phyloP scores from a whole-genome alignment of 2,888 invertebrate species.

The Nomada goodeniana region DNA sequence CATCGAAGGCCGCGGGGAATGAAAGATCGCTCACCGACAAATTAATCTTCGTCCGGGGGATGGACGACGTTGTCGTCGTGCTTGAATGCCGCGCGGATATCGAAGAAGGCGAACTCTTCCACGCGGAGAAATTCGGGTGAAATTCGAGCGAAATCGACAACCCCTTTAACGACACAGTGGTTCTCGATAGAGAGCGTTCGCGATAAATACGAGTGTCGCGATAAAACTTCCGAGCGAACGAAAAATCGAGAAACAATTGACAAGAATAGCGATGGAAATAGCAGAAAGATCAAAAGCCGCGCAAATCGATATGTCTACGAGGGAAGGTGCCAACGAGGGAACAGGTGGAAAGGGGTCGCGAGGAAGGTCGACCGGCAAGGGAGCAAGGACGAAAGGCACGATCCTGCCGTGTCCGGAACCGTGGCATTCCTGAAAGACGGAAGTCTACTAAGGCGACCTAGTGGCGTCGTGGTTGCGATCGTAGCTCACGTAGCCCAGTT shows the following conservation, averaged over 20 bases:
- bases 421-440: constrained; percentile 52
- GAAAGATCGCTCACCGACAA: neutral
- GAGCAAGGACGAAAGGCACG: constrained; percentile 30
- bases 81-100: neutral
- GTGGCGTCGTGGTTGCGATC: constrained; percentile 25
- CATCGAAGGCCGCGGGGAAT: neutral
- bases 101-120: neutral
- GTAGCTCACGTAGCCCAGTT: constrained; percentile 47
- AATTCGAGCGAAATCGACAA: neutral
- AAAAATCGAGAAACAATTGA: neutral
- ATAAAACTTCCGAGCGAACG: too few relatives aligned
- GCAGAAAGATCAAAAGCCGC: too few relatives aligned
- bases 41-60: constrained; percentile 15
- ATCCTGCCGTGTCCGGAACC: constrained; percentile 28
- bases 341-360: constrained; percentile 5
- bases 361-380: constrained; percentile 40
- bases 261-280: neutral
- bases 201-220: too few relatives aligned
- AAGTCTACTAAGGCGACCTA: constrained; percentile 53
- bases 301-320: too few relatives aligned
- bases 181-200: too few relatives aligned
- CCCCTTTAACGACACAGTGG: too few relatives aligned
- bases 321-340: neutral
- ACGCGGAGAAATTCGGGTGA: neutral
- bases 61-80: neutral